These are phyloP conservation scores for Bufo gargarizans DNA, from an alignment of 2,113 vertebrate species.

Conservation along the genomic window DNA sequence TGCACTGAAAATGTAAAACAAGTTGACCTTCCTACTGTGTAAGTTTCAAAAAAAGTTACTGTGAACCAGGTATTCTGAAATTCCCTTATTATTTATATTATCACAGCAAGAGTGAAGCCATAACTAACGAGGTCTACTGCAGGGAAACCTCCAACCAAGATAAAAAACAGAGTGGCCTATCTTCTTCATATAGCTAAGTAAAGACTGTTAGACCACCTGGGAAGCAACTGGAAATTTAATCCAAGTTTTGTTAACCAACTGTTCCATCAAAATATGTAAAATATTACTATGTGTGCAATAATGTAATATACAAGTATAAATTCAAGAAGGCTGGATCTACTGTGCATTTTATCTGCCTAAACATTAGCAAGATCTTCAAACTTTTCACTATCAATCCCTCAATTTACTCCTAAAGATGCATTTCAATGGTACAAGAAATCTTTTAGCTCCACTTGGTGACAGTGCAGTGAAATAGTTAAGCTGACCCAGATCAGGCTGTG, in stretches of 20 bases:
- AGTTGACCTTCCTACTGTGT: background rate
- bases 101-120: background rate
- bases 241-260: background rate
- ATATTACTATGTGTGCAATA: background rate
- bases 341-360: background rate
- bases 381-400: background rate
- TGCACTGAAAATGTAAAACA: too few relatives aligned
- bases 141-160: background rate
- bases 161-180: background rate
- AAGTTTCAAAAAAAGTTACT: background rate
- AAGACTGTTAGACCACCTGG: background rate
- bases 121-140: background rate
- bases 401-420: background rate
- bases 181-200: background rate
- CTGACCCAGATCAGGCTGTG: constrained; percentile 75
- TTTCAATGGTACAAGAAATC: background rate
- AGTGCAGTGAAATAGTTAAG: constrained; percentile 71
- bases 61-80: too few relatives aligned
- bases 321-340: too few relatives aligned
- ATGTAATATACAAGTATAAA: too few relatives aligned
- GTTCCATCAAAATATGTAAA: background rate
- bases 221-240: background rate
- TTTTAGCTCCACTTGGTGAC: background rate
- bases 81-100: background rate
- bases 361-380: background rate